Conservation (phyloP, 2,888 invertebrate genomes). For the Tipula confusa region DNA sequence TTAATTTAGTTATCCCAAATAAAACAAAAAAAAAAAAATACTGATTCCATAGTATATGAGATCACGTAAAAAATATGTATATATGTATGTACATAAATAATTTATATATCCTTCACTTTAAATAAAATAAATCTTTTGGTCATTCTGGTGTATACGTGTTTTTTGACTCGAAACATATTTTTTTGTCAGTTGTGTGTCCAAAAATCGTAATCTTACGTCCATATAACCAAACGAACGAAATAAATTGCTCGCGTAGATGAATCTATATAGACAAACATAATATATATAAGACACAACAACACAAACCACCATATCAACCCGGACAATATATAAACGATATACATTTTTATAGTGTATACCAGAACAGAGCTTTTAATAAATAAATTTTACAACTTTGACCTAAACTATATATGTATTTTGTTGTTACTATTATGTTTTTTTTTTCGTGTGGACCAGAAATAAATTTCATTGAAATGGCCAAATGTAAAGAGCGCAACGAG, state of each 20-base stretch:
- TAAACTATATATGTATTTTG: not conserved
- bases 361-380: not conserved
- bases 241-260: too few species aligned
- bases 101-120: conserved; percentile 12
- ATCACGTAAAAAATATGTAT: not conserved
- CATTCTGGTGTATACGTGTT: conserved; percentile 9
- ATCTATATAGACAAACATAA: too few species aligned
- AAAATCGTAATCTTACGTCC: too few species aligned
- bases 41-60: conserved; percentile 16
- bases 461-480: not conserved
- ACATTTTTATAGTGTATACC: too few species aligned
- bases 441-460: not conserved
- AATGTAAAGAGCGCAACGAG: not conserved
- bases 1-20: not conserved
- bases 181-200: too few species aligned
- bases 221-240: too few species aligned
- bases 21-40: not conserved
- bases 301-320: not conserved
- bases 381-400: conserved; percentile 20
- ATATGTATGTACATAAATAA: not conserved
- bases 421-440: not conserved
- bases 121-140: conserved; percentile 20
- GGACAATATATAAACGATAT: too few species aligned
- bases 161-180: not conserved
- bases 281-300: not conserved